Evolutionary conservation across 2,113 vertebrate species (phyloP).

Genomic region (Clupea harengus): DNA sequence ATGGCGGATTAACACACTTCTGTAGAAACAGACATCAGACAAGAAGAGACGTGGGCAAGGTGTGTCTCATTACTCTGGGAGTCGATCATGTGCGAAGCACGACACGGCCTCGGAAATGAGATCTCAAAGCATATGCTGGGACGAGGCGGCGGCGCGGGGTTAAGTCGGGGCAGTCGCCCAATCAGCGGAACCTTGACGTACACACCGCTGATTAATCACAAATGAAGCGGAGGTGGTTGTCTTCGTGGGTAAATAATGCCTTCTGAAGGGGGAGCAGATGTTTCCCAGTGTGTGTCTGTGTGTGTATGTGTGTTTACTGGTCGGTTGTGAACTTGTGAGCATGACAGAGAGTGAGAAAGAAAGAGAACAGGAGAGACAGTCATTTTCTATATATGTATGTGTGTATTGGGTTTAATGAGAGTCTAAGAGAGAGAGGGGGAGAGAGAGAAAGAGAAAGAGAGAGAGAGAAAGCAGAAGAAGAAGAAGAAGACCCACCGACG

Average conservation of each 20-base stretch:
- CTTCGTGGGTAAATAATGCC: background rate
- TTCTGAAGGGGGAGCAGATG: background rate
- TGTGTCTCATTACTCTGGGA: conserved; percentile 34
- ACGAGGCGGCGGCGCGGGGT: background rate
- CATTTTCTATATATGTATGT: background rate
- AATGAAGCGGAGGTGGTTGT: background rate
- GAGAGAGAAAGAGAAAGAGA: background rate
- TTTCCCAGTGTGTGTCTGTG: background rate
- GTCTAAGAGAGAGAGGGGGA: background rate
- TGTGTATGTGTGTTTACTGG: background rate
- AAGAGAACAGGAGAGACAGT: background rate
- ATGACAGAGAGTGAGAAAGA: background rate
- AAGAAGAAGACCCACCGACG: background rate
- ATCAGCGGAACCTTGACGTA: background rate
- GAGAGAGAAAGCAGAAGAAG: background rate
- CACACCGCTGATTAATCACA: background rate
- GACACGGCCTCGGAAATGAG: conserved; percentile 4
- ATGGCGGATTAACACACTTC: background rate
- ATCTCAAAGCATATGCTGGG: background rate
- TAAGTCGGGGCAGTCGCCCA: background rate
- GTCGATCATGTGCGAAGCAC: conserved; percentile 22
- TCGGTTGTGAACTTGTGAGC: background rate
- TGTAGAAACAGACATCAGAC: background rate
- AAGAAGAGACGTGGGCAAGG: background rate
- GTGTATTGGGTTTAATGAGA: background rate